These are phyloP conservation scores for Coregonus ussuriensis DNA, from an alignment of 2,797 vertebrate species.

Conservation along the genomic window DNA sequence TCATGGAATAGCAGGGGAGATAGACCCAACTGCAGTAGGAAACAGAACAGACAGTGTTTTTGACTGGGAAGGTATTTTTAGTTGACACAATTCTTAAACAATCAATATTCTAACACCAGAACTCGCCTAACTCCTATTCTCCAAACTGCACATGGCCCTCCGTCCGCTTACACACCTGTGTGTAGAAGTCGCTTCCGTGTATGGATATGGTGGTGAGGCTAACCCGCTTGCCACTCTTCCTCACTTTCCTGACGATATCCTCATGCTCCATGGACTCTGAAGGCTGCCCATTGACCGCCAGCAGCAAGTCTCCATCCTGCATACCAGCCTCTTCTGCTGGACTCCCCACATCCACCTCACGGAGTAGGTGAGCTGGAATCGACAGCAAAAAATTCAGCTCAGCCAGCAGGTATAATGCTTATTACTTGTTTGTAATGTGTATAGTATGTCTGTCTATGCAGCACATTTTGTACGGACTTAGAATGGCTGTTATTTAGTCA, in stretches of 20 bases:
- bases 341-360: constrained; percentile 86
- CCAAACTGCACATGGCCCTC: background rate
- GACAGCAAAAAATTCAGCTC: no score
- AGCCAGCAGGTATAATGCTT: no score
- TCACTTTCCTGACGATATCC: constrained; percentile 81
- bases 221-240: constrained; percentile 72
- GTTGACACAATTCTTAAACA: no score
- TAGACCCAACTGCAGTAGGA: constrained; percentile 65
- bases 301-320: constrained; percentile 86
- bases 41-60: background rate
- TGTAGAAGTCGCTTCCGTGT: constrained; percentile 80
- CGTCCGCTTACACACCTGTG: constrained; percentile 65
- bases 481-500: background rate
- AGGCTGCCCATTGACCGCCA: constrained; percentile 87
- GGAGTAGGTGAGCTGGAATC: constrained; percentile 82
- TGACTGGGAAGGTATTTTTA: background rate
- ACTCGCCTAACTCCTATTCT: background rate
- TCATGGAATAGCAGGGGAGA: constrained; percentile 74
- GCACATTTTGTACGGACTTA: background rate
- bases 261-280: constrained; percentile 83
- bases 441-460: background rate
- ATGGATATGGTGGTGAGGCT: constrained; percentile 79
- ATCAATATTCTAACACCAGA: background rate
- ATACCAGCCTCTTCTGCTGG: constrained; percentile 86
- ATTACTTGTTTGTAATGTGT: background rate